phyloP scores from a whole-genome alignment of 2,888 invertebrate species.

The Temnothorax rugatulus region DNA sequence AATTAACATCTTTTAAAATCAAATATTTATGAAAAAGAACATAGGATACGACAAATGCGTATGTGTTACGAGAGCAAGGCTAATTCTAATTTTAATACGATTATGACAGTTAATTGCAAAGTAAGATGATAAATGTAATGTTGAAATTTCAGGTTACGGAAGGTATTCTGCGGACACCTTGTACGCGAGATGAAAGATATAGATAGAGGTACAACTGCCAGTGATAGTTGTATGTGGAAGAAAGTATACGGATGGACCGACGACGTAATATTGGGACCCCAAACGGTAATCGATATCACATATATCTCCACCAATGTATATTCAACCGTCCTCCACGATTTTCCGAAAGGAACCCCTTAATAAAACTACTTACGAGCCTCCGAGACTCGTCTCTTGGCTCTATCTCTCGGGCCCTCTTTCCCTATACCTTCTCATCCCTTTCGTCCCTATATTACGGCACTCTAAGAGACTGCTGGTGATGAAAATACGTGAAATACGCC shows the following conservation, averaged over 20 bases:
- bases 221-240: constrained; percentile 53
- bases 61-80: neutral
- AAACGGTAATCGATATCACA: constrained; percentile 84
- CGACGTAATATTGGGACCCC: constrained; percentile 81
- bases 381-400: constrained; percentile 61
- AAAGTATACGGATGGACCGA: constrained; percentile 52
- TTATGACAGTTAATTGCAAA: neutral
- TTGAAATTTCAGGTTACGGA: neutral
- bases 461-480: constrained; percentile 64
- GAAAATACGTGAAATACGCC: constrained; percentile 66
- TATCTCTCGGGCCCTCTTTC: constrained; percentile 52
- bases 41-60: neutral
- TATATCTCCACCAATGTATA: constrained; percentile 79
- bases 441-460: constrained; percentile 71
- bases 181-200: constrained; percentile 36
- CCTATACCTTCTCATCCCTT: constrained; percentile 59
- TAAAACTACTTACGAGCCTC: constrained; percentile 76
- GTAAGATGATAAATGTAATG: neutral
- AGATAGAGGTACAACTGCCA: constrained; percentile 38
- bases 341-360: constrained; percentile 78
- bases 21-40: neutral
- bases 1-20: neutral
- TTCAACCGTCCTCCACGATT: constrained; percentile 76
- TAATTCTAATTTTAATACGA: neutral
- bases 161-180: constrained; percentile 19